Conservation (phyloP, 2,888 invertebrate species). For the Hipparchia sbordonii region DNA sequence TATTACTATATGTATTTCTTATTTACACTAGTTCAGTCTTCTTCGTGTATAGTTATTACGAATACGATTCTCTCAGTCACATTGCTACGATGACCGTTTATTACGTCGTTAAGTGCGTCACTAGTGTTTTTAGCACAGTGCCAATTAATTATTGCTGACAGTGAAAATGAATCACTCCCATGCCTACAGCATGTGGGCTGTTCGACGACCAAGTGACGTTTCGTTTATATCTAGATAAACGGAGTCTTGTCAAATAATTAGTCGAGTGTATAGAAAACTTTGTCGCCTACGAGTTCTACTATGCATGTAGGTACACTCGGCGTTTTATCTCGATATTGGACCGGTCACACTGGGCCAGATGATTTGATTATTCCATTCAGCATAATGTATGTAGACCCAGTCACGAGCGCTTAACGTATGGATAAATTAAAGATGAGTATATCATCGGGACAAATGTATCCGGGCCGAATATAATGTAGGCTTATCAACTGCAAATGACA, state of each 20-base stretch:
- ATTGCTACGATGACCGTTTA: constrained; percentile 35
- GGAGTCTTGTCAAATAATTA: neutral
- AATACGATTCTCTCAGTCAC: constrained; percentile 24
- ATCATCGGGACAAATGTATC: too few relatives aligned
- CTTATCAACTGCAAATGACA: too few relatives aligned
- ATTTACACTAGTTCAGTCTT: neutral
- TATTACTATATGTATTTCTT: neutral
- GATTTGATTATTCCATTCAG: too few relatives aligned
- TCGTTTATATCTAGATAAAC: constrained; percentile 1
- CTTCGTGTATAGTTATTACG: constrained; percentile 18
- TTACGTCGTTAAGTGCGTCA: constrained; percentile 58
- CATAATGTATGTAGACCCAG: too few relatives aligned
- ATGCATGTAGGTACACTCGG: neutral
- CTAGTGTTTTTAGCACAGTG: constrained; percentile 43
- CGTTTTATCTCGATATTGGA: neutral
- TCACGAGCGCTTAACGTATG: too few relatives aligned
- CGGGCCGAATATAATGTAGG: too few relatives aligned
- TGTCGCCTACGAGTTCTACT: neutral
- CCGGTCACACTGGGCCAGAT: too few relatives aligned
- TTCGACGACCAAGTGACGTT: constrained; percentile 19
- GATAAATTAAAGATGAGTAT: too few relatives aligned
- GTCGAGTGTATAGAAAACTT: neutral
- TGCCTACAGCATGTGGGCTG: constrained; percentile 27
- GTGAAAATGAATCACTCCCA: constrained; percentile 41
- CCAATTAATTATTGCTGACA: constrained; percentile 42